phyloP scores from a whole-genome alignment of 2,888 invertebrate genomes.

The Drosophila stalkeri region DNA sequence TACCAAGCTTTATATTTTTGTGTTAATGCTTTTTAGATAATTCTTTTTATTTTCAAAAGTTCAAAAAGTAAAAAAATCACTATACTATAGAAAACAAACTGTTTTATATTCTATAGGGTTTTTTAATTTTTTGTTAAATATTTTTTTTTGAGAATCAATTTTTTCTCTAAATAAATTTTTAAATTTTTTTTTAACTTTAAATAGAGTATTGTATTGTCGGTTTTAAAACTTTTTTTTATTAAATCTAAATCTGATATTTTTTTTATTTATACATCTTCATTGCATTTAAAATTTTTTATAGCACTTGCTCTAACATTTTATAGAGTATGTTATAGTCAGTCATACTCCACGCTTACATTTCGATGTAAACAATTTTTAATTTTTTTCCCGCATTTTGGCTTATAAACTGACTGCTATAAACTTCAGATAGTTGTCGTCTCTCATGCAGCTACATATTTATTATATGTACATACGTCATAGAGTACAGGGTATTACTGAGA shows the following conservation, averaged over 20 bases:
- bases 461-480: background rate
- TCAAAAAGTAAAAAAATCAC: too few relatives aligned
- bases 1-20: too few relatives aligned
- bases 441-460: background rate
- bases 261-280: too few relatives aligned
- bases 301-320: too few relatives aligned
- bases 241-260: background rate
- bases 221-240: background rate
- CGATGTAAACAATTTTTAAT: background rate
- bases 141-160: background rate
- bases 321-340: background rate
- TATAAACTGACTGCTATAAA: constrained; percentile 1
- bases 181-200: background rate
- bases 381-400: background rate
- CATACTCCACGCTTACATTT: background rate
- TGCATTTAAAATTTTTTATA: too few relatives aligned
- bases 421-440: background rate
- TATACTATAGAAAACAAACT: too few relatives aligned
- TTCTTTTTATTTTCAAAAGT: too few relatives aligned
- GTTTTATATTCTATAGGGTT: too few relatives aligned
- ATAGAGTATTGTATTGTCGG: background rate
- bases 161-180: background rate
- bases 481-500: constrained; percentile 32
- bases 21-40: too few relatives aligned
- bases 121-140: too few relatives aligned